Evolutionary conservation across 2,888 invertebrate genomes (phyloP).

Genomic region (Perizoma affinitatum): DNA sequence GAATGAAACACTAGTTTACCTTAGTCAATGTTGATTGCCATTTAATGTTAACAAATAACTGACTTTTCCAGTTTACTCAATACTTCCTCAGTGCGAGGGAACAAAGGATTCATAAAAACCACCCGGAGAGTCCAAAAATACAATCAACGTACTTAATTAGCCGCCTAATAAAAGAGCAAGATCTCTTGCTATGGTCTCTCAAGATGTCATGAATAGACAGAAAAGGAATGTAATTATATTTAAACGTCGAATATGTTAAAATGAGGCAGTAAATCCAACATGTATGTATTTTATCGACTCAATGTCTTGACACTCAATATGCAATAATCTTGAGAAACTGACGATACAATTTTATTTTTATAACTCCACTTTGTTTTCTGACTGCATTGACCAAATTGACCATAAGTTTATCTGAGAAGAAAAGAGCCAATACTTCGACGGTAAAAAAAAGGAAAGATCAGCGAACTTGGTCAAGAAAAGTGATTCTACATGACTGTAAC

Average conservation of each 20-base stretch:
- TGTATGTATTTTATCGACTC: too few species aligned
- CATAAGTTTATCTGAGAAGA: neutral
- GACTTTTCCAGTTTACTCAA: neutral
- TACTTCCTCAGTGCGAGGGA: neutral
- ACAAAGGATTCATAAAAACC: neutral
- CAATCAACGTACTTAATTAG: neutral
- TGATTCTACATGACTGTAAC: neutral
- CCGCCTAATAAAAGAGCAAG: neutral
- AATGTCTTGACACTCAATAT: too few species aligned
- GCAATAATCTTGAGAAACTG: too few species aligned
- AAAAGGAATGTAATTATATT: too few species aligned
- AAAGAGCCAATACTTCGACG: neutral
- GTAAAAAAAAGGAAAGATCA: neutral
- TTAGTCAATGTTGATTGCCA: neutral
- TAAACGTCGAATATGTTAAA: too few species aligned
- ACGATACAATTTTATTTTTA: too few species aligned
- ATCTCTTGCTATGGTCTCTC: neutral
- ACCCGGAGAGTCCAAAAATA: neutral
- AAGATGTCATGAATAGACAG: neutral
- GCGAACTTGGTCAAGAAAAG: neutral
- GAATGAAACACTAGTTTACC: neutral
- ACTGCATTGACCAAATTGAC: too few species aligned
- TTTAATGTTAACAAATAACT: neutral
- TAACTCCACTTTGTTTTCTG: too few species aligned
- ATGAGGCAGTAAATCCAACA: too few species aligned